Conservation (phyloP, 2,888 invertebrate species). For the Cephus runcator region DNA sequence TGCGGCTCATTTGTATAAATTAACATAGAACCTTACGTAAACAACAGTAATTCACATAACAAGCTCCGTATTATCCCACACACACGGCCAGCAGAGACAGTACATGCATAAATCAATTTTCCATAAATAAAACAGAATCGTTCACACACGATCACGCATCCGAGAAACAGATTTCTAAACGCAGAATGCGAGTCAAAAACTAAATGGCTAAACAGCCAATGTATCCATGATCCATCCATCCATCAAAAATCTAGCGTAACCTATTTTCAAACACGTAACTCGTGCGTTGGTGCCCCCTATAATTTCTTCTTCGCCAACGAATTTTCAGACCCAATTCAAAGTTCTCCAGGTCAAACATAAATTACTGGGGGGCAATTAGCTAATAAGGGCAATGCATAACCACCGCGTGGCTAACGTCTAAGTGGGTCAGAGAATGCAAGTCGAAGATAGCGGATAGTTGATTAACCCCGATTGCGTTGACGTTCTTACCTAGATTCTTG, state of each 20-base stretch:
- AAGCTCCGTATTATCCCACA: neutral
- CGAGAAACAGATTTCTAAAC: neutral
- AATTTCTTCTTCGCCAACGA: neutral
- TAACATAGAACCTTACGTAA: neutral
- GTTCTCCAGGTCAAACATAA: neutral
- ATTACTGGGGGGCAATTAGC: neutral
- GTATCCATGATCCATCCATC: neutral
- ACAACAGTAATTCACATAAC: neutral
- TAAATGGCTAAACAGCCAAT: neutral
- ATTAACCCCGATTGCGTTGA: slow-evolving; percentile 46
- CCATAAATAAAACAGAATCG: neutral
- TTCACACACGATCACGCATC: neutral
- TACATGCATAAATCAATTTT: neutral
- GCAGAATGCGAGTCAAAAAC: neutral
- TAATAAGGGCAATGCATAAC: neutral
- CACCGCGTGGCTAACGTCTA: slow-evolving; percentile 19
- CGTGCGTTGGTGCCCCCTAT: neutral
- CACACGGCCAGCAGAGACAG: neutral
- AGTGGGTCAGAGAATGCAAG: slow-evolving; percentile 49
- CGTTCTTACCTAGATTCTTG: slow-evolving; percentile 43
- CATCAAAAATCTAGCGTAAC: neutral
- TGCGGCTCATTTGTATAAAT: neutral
- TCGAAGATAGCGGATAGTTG: slow-evolving; percentile 35
- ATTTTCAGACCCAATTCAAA: neutral
- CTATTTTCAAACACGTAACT: neutral